Evolutionary conservation across 2,113 vertebrate species (phyloP).

Genomic region (Hoplias malabaricus): DNA sequence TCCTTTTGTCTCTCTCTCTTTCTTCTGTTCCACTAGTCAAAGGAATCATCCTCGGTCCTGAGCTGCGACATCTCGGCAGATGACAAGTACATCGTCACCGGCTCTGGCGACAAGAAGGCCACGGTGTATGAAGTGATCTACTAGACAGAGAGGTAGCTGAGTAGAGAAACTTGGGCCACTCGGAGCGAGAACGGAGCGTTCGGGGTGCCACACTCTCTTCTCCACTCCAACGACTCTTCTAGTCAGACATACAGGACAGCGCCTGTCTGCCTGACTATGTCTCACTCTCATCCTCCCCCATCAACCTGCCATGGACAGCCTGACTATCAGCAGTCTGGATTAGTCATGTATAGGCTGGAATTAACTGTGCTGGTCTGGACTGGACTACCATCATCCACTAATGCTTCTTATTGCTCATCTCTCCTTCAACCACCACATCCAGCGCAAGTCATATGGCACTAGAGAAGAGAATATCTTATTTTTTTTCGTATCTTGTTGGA

Average conservation of each 20-base stretch:
- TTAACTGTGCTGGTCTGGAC: slow-evolving; percentile 53
- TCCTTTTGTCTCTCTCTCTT: background rate
- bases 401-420: slow-evolving; percentile 59
- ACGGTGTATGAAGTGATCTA: slow-evolving; percentile 98
- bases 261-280: slow-evolving; percentile 52
- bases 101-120: slow-evolving; percentile 98
- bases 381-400: slow-evolving; percentile 16
- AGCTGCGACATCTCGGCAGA: slow-evolving; percentile 96
- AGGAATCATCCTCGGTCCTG: slow-evolving; percentile 94
- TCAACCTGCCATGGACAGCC: slow-evolving; percentile 22
- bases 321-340: slow-evolving; percentile 47
- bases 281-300: slow-evolving; percentile 25
- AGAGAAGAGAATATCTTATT: slow-evolving; percentile 68
- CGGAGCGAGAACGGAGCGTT: slow-evolving; percentile 38
- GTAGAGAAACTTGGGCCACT: slow-evolving; percentile 53
- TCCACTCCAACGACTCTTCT: slow-evolving; percentile 59
- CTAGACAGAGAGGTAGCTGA: slow-evolving; percentile 63
- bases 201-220: slow-evolving; percentile 43
- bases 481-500: slow-evolving; percentile 56
- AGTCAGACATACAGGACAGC: slow-evolving; percentile 67
- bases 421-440: slow-evolving; percentile 61
- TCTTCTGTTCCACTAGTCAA: slow-evolving; percentile 76
- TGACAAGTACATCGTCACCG: slow-evolving; percentile 97
- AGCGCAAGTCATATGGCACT: slow-evolving; percentile 64
- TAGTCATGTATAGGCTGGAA: slow-evolving; percentile 44